Evolutionary conservation across 2,888 invertebrate genomes (phyloP).

Genomic region (Melieria crassipennis): DNA sequence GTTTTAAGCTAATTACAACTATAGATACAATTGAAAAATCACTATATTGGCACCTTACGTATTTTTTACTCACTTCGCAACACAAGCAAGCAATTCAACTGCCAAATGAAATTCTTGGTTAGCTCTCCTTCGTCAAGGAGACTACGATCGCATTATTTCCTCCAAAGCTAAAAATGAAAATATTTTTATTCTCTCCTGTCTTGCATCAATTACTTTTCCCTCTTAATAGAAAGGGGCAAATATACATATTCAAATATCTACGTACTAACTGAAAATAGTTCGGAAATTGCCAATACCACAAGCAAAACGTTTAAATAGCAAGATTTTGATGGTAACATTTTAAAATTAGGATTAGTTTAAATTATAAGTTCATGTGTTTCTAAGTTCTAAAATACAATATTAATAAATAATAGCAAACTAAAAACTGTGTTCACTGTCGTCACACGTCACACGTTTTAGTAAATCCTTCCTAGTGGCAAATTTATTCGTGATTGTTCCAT

Average conservation of each 20-base stretch:
- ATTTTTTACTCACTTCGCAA: not conserved
- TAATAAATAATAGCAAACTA: too few relatives aligned
- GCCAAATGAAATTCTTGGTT: too few relatives aligned
- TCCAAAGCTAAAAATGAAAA: constrained; percentile 60
- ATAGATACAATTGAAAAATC: constrained; percentile 9
- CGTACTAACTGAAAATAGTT: too few relatives aligned
- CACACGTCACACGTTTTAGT: too few relatives aligned
- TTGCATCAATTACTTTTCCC: constrained; percentile 50
- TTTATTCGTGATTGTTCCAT: too few relatives aligned
- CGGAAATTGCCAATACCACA: too few relatives aligned
- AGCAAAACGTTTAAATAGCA: too few relatives aligned
- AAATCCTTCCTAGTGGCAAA: too few relatives aligned
- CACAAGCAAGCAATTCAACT: not conserved
- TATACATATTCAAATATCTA: not conserved
- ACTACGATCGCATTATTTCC: constrained; percentile 35
- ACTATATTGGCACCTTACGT: constrained; percentile 14
- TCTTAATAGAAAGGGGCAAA: constrained; percentile 3
- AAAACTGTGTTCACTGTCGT: too few relatives aligned
- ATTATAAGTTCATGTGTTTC: constrained; percentile 9
- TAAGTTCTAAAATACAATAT: not conserved
- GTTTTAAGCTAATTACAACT: constrained; percentile 6
- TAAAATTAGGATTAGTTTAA: not conserved
- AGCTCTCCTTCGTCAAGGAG: too few relatives aligned
- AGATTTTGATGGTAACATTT: constrained; percentile 2
- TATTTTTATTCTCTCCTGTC: constrained; percentile 60